phyloP scores from a whole-genome alignment of 2,113 vertebrate genomes.

The Pygoscelis antarcticus region DNA sequence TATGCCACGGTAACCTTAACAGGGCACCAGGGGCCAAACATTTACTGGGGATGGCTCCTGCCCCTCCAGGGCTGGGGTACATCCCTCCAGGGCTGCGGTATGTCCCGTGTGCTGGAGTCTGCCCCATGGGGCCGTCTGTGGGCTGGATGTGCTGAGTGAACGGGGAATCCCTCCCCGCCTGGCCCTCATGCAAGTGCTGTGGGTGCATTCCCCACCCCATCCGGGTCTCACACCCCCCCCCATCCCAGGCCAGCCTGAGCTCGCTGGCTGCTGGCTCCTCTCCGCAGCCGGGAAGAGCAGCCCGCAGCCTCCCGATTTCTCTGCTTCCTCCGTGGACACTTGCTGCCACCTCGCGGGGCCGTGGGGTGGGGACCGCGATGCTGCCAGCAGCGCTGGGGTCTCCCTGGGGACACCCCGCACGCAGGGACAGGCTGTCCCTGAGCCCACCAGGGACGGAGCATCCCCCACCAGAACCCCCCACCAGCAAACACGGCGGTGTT shows the following conservation, averaged over 20 bases:
- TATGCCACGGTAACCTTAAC: background rate
- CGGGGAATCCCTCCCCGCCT: too few relatives aligned
- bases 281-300: background rate
- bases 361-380: background rate
- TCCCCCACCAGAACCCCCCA: too few relatives aligned
- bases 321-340: background rate
- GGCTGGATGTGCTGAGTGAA: background rate
- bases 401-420: too few relatives aligned
- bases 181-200: background rate
- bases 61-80: too few relatives aligned
- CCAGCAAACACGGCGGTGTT: too few relatives aligned
- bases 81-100: background rate
- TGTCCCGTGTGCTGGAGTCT: background rate
- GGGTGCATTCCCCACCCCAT: background rate
- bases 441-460: too few relatives aligned
- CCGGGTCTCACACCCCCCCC: too few relatives aligned
- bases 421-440: too few relatives aligned
- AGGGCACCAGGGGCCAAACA: accelerated
- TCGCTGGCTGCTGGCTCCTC: background rate
- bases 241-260: background rate
- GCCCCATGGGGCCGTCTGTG: background rate
- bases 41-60: too few relatives aligned
- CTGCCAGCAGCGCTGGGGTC: too few relatives aligned
- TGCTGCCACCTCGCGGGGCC: slow-evolving; percentile 2
- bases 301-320: background rate